A percentile compares a stretch with the other conserved stretches of the same genome.
Conservation (phyloP, 2,113 vertebrate species). For the Reinhardtius hippoglossoides region DNA sequence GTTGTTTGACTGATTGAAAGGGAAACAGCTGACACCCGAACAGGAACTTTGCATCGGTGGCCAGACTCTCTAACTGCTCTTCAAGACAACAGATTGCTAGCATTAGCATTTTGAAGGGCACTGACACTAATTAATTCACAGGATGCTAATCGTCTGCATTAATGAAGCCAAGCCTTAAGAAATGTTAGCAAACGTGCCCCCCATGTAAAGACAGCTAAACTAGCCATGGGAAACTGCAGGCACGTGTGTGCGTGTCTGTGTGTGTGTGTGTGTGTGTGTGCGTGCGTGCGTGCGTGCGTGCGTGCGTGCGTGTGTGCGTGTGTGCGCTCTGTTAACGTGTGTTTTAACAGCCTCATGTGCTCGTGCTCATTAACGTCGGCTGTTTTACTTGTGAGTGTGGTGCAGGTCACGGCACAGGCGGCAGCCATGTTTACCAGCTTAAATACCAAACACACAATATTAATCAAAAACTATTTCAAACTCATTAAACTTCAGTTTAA, state of each 20-base stretch:
- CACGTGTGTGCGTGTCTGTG: conserved; percentile 38
- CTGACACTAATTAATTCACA: conserved; percentile 84
- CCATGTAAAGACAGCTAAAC: conserved; percentile 80
- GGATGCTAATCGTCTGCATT: conserved; percentile 84
- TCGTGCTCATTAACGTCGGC: conserved; percentile 72
- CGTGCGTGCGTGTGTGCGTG: too few relatives aligned
- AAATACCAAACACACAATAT: conserved; percentile 52
- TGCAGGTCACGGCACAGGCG: conserved; percentile 58
- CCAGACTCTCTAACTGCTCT: conserved; percentile 63
- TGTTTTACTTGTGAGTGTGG: conserved; percentile 57
- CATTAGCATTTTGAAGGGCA: conserved; percentile 86
- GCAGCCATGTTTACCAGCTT: conserved; percentile 46
- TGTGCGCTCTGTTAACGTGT: conserved; percentile 39
- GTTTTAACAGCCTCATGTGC: conserved; percentile 54
- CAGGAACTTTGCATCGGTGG: conserved; percentile 61
- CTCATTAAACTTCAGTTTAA: conserved; percentile 55
- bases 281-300: not conserved
- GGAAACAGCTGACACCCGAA: conserved; percentile 54
- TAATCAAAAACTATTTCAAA: conserved; percentile 53
- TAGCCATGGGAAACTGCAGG: conserved; percentile 69
- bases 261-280: conserved; percentile 8
- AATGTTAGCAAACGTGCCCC: conserved; percentile 82
- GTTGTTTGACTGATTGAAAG: conserved; percentile 39
- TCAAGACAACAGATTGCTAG: conserved; percentile 80
- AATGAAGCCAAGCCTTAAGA: conserved; percentile 84